Base-by-base conservation (phyloP, 2,888 invertebrate species). In the Sarcophaga caerulescens region DNA sequence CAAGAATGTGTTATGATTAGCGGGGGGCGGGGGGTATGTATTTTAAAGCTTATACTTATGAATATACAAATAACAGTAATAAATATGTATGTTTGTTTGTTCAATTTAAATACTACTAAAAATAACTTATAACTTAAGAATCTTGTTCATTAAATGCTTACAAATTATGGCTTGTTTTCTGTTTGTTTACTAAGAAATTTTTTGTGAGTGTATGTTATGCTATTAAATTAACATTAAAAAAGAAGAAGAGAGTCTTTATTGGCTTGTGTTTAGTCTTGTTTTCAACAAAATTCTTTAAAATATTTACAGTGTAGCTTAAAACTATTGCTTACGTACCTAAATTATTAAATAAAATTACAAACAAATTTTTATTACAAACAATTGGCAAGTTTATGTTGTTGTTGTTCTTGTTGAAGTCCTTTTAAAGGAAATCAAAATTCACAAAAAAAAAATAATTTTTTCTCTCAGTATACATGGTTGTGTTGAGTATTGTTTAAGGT, bases 161-260 rank as follows among this genome's bases (percentile, higher is more conserved):
- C 82, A 90, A 88, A 88, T 89, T 91, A 92, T 92, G 91, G 92
- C 91, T 92, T 81, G 12, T 70, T 75, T 52, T 21, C 17, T 65
- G n/a, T 79, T 47, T 45, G 44, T 45, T 19, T 73, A 35, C 44
- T 59, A 62, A 89, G 87, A 88, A 80, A 45, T 88, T 79, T 66
- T 77, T 21, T 76, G 68, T 78, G 21, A 77, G 66, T 71, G 70
- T 82, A 47, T 47, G 62, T 68, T 44, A n/a, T 25, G 44, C 21
- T 17, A 62, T 14, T 23, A 8, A 17, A n/a, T 44, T n/a, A 35
- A 47, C 21, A 19, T 44, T 63, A 14, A 44, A 73, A 63, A 74
- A 76, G 59, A 69, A 62, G 52, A 76, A 92, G 92, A 92, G 92
- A 92, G 92, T 92, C 92, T 92, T 92, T 92, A 89, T 93, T 93